Evolutionary conservation across 2,888 invertebrate genomes (phyloP).

Genomic region (Rotaria socialis): DNA sequence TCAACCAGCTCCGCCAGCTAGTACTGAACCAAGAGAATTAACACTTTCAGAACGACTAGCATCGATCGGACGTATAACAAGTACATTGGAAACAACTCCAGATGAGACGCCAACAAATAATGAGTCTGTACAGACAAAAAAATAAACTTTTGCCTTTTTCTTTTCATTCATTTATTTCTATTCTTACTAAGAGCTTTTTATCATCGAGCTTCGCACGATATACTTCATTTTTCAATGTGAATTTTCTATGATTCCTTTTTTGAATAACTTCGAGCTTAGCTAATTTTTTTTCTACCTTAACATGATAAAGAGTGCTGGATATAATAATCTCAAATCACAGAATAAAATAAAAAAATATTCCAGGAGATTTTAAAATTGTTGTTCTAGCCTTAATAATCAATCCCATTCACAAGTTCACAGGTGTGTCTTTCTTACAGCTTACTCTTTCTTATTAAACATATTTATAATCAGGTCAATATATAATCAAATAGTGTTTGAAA

Average conservation of each 20-base stretch:
- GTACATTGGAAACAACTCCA: neutral
- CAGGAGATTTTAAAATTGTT: neutral
- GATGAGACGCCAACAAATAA: neutral
- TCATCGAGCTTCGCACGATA: neutral
- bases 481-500: neutral
- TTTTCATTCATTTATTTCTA: neutral
- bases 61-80: conserved; percentile 26
- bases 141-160: neutral
- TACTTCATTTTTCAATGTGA: neutral
- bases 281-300: neutral
- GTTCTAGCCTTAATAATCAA: neutral
- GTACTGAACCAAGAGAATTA: neutral
- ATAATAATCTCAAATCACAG: neutral
- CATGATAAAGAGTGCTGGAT: neutral
- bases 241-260: neutral
- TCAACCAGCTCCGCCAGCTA: neutral
- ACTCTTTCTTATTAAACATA: neutral
- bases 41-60: conserved; percentile 21
- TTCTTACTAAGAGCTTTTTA: neutral
- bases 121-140: neutral
- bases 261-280: neutral
- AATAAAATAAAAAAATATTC: no score
- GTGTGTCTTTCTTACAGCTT: neutral
- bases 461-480: neutral
- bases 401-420: neutral